phyloP scores from a whole-genome alignment of 1,140 invertebrate species.

The Coelopa frigida region DNA sequence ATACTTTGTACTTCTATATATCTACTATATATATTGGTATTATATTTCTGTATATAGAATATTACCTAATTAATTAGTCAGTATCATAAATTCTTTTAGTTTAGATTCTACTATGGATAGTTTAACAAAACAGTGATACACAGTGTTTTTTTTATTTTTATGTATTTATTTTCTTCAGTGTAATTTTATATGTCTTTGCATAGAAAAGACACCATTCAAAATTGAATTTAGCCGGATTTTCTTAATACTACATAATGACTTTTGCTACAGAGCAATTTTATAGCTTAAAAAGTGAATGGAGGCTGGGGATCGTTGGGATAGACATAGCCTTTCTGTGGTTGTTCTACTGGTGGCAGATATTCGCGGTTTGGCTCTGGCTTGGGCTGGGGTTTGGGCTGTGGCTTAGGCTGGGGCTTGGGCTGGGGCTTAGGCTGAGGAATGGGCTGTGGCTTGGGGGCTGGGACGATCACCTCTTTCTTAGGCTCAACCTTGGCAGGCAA shows the following conservation, averaged over 20 bases:
- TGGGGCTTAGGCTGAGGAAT: no score
- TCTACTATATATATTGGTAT: no score
- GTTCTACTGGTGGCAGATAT: conserved; percentile 14
- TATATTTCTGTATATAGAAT: no score
- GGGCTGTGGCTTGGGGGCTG: conserved; percentile 13
- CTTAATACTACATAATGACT: conserved; percentile 27
- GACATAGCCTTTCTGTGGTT: conserved; percentile 23
- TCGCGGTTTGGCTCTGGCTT: conserved; percentile 9
- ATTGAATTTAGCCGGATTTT: conserved; percentile 1
- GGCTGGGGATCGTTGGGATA: conserved; percentile 41
- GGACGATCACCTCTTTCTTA: background rate
- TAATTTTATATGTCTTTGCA: conserved; percentile 16
- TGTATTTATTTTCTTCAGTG: background rate
- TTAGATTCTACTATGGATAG: no score
- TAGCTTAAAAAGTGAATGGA: conserved; percentile 30
- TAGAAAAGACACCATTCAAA: conserved; percentile 16
- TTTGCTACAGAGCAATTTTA: background rate
- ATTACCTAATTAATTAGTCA: no score
- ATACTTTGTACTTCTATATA: no score
- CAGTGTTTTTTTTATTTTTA: conserved; percentile 8
- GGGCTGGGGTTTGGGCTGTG: conserved; percentile 8
- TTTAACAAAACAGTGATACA: no score
- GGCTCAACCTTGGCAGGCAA: conserved; percentile 13
- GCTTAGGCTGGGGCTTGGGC: conserved; percentile 2
- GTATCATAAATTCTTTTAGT: no score